Base-by-base conservation (phyloP, 30 jellyfish, hydroid and myxozoan species). In the Rhopilema esculentum region DNA sequence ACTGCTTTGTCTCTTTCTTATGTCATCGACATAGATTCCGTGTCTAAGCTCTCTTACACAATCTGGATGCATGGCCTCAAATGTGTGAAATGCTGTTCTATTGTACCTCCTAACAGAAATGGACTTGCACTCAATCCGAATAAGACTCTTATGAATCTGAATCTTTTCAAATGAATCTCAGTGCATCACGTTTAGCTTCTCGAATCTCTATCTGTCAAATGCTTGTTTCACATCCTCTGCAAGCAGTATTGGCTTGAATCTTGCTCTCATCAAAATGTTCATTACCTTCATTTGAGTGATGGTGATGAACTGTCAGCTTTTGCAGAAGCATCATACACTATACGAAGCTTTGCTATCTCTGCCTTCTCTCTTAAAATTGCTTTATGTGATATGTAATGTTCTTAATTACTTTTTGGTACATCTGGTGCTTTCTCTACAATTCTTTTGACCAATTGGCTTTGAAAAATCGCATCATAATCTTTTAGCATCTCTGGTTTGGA, bases 181-280 rank as follows among this genome's bases (percentile, higher is more conserved):
- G 57, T 19, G 64, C 93, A 67, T 87, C 97, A 18, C 97, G 77
- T 27, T 68, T 87, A 9, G 69, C 57, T 75, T 77, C 91, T 76
- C 86, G 64, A 63, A 92, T 86, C 26, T 81, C 69, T 4, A 87
- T 73, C 83, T 92, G 92, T 1, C 71, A 71, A 92, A 87, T 22
- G 98, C 98, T 63, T 92, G 83, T 65, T 88, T 87, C 79, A 92
- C 76, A 73, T 92, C 97, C 62, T 97, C 89, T 17, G 95, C 82
- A 61, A 93, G 77, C 24, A 75, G 57, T 15, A 87, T 87, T 50
- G 91, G 95, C 32, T 77, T 53, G 74, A 92, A 51, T 66, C 97
- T 66, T 62, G 18, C 75, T 75, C 97, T 48, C 61, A 73, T 12
- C 28, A 92, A 69, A 65, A 92, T 75, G 62, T 87, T 91, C 82